phyloP scores from a whole-genome alignment of 2,797 vertebrate genomes.

The Pseudochromis fuscus region DNA sequence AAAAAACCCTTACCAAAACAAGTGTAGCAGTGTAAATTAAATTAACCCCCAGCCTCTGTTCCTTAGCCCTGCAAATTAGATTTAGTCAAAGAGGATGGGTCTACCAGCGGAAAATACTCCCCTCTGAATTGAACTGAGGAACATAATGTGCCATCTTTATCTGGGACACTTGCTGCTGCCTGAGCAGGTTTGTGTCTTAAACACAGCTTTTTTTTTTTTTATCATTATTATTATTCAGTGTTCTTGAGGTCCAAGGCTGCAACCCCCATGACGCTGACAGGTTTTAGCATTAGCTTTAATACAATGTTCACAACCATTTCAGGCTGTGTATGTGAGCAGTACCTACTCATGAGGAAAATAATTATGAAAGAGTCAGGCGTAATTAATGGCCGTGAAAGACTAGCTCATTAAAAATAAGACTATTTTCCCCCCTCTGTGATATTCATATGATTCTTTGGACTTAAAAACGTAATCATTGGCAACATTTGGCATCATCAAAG shows the following conservation, averaged over 20 bases:
- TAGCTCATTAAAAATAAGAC: conserved; percentile 48
- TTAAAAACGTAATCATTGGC: conserved; percentile 25
- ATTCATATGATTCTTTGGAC: conserved; percentile 32
- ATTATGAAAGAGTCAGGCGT: conserved; percentile 38
- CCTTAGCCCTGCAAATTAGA: conserved; percentile 79
- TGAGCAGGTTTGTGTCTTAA: conserved; percentile 56
- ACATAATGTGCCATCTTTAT: conserved; percentile 79
- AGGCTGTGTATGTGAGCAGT: conserved; percentile 16
- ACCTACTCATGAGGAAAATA: conserved; percentile 47
- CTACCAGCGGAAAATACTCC: conserved; percentile 69
- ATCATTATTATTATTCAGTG: no score
- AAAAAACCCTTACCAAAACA: conserved; percentile 54
- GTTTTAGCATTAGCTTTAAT: conserved; percentile 23
- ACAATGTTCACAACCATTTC: conserved; percentile 29
- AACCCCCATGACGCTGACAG: conserved; percentile 30
- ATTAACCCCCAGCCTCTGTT: conserved; percentile 79
- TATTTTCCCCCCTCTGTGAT: conserved; percentile 9
- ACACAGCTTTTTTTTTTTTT: conserved; percentile 39
- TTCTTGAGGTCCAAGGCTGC: conserved; percentile 25
- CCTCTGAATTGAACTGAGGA: conserved; percentile 69
- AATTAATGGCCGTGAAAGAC: conserved; percentile 39
- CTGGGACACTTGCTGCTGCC: conserved; percentile 73
- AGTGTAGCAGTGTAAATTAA: conserved; percentile 70
- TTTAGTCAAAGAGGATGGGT: conserved; percentile 69
- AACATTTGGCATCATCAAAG: conserved; percentile 24